Percentiles rank a stretch among this genome's conserved stretches.
phyloP scores from a whole-genome alignment of 2,113 vertebrate species.

The Nestor notabilis region DNA sequence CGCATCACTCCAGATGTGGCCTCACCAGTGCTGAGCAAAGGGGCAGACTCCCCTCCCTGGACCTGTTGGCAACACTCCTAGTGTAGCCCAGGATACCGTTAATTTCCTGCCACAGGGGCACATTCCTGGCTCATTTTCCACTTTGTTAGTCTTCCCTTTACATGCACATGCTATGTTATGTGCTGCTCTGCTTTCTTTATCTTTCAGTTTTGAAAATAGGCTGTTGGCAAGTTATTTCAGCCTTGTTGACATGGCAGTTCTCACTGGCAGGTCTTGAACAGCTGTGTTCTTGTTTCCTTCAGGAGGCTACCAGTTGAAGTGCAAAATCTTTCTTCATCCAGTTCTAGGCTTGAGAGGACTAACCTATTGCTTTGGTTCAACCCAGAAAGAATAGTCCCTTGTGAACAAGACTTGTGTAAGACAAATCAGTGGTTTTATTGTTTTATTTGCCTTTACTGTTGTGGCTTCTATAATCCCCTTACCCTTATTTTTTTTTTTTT shows the following conservation, averaged over 20 bases:
- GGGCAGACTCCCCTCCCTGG: neutral
- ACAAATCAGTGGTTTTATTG: neutral
- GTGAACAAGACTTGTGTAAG: neutral
- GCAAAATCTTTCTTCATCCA: neutral
- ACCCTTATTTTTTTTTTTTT: neutral
- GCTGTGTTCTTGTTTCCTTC: neutral
- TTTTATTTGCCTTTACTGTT: neutral
- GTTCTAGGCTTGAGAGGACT: neutral
- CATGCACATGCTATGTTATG: neutral
- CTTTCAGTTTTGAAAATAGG: neutral
- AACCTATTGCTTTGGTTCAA: neutral
- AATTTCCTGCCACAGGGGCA: neutral
- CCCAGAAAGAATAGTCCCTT: neutral
- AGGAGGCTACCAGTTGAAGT: neutral
- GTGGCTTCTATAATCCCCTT: neutral
- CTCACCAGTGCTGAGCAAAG: neutral
- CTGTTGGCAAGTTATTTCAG: neutral
- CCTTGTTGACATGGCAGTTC: neutral
- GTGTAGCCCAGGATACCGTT: neutral
- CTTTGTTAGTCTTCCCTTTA: neutral
- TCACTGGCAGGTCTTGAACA: neutral
- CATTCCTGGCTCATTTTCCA: accelerated
- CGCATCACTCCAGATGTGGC: neutral
- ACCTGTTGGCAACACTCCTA: neutral
- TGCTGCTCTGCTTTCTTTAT: neutral